Evolutionary conservation across 2,113 vertebrate genomes (phyloP), one percentile per base, ranked within the genome.

Genomic region (Sinocyclocheilus grahami): DNA sequence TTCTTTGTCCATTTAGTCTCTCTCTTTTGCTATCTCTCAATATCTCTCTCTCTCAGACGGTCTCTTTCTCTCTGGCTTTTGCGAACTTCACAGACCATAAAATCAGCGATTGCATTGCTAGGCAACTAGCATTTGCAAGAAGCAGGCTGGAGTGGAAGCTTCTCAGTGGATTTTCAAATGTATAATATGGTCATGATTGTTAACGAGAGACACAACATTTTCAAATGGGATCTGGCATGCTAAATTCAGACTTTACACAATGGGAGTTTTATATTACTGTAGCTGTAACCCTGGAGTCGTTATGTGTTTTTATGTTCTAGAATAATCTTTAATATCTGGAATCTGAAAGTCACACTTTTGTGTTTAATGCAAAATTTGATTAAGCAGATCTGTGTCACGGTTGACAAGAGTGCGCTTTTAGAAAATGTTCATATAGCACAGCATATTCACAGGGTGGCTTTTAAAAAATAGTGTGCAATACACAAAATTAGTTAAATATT

Each of bases 41-140:
- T 92, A 86, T 87, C 74, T 91, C 86, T 90, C 89, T 91, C 91
- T 90, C 81, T 72, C 78, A 83, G 89, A 88, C 91, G 71, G 30
- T 86, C 48, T 84, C 39, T 89, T 24, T 83, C 65, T 85, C 39
- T 55, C 37, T 79, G 53, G 82, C 53, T 85, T 53, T 39, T 75
- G 90, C 90, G 90, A 93, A 93, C 92, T 92, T 93, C 91, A 92
- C 92, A 91, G 90, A 93, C 91, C 93, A 93, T 92, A 93, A 94
- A 95, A 94, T 92, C 92, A 92, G 89, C 91, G 90, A 94, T 93
- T 93, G 93, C 93, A 95, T 95, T 95, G 95, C 94, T 95, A 95
- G 94, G 95, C 94, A 95, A 95, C 94, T 93, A 94, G 93, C 93
- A 91, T 92, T 92, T 87, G 92, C 90, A 92, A 91, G 90, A 89